Conservation (phyloP, 1,140 invertebrate genomes). For the Steinernema khuongi region DNA sequence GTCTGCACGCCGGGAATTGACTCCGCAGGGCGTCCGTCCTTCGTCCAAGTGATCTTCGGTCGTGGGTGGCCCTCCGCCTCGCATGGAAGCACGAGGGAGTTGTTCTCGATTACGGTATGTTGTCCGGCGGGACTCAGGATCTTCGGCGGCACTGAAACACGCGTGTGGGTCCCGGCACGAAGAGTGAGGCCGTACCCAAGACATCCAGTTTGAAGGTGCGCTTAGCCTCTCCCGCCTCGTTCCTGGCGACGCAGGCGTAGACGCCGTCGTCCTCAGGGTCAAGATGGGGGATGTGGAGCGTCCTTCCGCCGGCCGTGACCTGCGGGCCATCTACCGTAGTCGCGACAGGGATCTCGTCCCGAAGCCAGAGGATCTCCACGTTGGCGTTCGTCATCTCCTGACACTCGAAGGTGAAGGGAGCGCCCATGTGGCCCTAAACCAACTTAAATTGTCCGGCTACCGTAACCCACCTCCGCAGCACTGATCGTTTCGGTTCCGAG, state of each 20-base stretch:
- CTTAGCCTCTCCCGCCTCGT: slow-evolving; percentile 58
- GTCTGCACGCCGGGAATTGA: slow-evolving; percentile 33
- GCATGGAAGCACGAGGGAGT: slow-evolving; percentile 58
- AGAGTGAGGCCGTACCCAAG: slow-evolving; percentile 48
- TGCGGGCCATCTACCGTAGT: slow-evolving; percentile 22
- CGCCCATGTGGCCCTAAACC: slow-evolving; percentile 28
- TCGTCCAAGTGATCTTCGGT: slow-evolving; percentile 47
- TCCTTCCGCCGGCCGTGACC: slow-evolving; percentile 30
- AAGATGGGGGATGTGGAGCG: slow-evolving; percentile 60
- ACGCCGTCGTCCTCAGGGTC: slow-evolving; percentile 59
- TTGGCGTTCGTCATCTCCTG: slow-evolving; percentile 22
- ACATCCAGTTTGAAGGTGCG: slow-evolving; percentile 59
- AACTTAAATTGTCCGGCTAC: slow-evolving; percentile 6
- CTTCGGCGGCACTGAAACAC: slow-evolving; percentile 43
- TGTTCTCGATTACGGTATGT: slow-evolving; percentile 48
- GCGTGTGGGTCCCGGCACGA: slow-evolving; percentile 22
- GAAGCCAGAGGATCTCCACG: slow-evolving; percentile 23
- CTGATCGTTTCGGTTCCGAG: slow-evolving; percentile 7
- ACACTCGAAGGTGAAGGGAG: slow-evolving; percentile 41
- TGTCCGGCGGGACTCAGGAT: slow-evolving; percentile 47
- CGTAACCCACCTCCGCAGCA: slow-evolving; percentile 21
- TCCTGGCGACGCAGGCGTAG: slow-evolving; percentile 37
- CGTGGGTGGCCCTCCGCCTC: slow-evolving; percentile 58
- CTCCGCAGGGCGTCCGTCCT: slow-evolving; percentile 26
- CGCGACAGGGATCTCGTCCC: slow-evolving; percentile 27